phyloP scores from a whole-genome alignment of 2,797 vertebrate species.

The Synanceia verrucosa region DNA sequence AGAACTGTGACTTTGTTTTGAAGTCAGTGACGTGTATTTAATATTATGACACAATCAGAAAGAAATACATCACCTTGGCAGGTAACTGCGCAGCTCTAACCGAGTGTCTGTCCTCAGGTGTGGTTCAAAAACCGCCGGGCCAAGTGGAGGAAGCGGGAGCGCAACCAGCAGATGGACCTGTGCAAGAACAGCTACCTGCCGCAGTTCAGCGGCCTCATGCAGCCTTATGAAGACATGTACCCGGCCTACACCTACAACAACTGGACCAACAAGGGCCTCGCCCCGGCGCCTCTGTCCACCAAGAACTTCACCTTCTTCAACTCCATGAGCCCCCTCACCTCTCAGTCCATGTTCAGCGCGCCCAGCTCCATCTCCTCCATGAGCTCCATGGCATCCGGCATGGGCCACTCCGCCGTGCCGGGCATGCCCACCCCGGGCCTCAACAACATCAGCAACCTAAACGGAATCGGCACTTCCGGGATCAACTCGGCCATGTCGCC shows the following conservation, averaged over 20 bases:
- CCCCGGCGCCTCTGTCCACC: slow-evolving; percentile 92
- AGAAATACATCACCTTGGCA: no score
- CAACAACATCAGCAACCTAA: slow-evolving; percentile 96
- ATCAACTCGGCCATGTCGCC: slow-evolving; percentile 96
- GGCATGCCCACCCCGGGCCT: slow-evolving; percentile 92
- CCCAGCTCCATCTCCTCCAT: slow-evolving; percentile 97
- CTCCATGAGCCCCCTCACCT: slow-evolving; percentile 97
- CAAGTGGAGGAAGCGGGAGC: slow-evolving; percentile 98
- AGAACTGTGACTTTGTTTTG: not conserved
- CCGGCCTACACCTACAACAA: slow-evolving; percentile 98
- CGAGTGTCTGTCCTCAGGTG: slow-evolving; percentile 80
- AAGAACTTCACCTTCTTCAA: slow-evolving; percentile 99
- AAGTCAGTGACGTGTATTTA: no score
- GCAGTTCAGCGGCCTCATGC: slow-evolving; percentile 97
- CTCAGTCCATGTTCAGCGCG: slow-evolving; percentile 97
- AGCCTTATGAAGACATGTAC: slow-evolving; percentile 98
- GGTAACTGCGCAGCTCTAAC: no score
- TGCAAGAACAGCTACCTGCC: slow-evolving; percentile 98
- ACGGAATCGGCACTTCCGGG: slow-evolving; percentile 91
- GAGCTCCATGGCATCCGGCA: slow-evolving; percentile 95
- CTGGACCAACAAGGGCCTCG: slow-evolving; percentile 97
- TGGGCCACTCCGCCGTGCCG: slow-evolving; percentile 93
- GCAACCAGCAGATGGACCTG: slow-evolving; percentile 99
- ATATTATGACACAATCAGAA: no score
- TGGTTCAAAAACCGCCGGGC: slow-evolving; percentile 99